These are phyloP conservation scores for Nyctibius bracteatus DNA, from an alignment of 2,113 vertebrate genomes.

Conservation along the genomic window DNA sequence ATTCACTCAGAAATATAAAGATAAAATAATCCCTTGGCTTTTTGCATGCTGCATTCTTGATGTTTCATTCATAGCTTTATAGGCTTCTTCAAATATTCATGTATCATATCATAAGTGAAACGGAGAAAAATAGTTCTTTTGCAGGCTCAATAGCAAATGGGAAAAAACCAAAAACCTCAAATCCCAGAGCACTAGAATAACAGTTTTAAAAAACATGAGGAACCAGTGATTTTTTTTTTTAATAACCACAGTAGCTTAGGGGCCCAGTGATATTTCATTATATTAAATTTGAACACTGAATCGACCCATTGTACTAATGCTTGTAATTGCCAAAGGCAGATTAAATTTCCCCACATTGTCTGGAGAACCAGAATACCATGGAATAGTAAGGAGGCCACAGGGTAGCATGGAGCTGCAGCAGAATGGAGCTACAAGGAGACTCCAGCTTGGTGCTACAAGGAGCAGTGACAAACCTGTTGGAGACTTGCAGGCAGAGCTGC, in stretches of 20 bases:
- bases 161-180: slow-evolving; percentile 41
- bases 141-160: slow-evolving; percentile 38
- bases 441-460: not conserved
- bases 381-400: not conserved
- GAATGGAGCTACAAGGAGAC: not conserved
- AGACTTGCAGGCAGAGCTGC: not conserved
- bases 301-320: not conserved
- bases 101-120: slow-evolving; percentile 60
- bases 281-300: not conserved
- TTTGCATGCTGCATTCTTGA: slow-evolving; percentile 13
- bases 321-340: slow-evolving; percentile 30
- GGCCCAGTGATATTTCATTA: not conserved
- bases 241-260: not conserved
- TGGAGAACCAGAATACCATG: not conserved
- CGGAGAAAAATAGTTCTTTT: slow-evolving; percentile 58
- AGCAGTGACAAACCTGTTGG: not conserved
- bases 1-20: slow-evolving; percentile 43
- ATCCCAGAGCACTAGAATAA: slow-evolving; percentile 22
- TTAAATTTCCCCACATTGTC: not conserved
- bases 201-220: slow-evolving; percentile 11
- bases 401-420: not conserved
- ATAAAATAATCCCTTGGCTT: slow-evolving; percentile 29
- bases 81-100: slow-evolving; percentile 64
- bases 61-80: slow-evolving; percentile 57
- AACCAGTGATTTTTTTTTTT: not conserved